Base-by-base conservation (phyloP, 1,140 invertebrate genomes). In the Triops longicaudatus region DNA sequence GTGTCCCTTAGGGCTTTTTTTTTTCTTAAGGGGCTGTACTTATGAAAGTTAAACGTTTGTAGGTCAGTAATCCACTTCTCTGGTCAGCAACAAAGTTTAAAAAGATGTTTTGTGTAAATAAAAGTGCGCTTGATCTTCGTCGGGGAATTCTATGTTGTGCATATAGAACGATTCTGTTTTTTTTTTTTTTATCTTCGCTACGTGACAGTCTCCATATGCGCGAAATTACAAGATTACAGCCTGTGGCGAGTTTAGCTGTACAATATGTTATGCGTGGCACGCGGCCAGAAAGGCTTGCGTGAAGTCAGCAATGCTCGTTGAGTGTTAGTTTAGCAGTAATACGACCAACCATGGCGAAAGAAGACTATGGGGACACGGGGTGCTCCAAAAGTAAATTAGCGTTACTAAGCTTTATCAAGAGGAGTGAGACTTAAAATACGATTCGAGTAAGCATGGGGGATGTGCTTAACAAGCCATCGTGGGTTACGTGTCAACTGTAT, bases 211-310 rank as follows among this genome's bases (percentile, higher is more conserved):
- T n/a, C 50, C 50, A 63, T 63, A 63, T 63, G 50, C 50, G 50
- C 50, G 22, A 63, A 63, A 63, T 63, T 63, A n/a, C 50, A 22
- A 14, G 17, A 63, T 63, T 22, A 63, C 50, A 63, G 50, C 14
- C 0, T 63, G 17, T 63, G 17, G 50, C 50, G 50, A 63, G 14
- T 63, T 63, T 63, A n/a, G 50, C n/a, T 63, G 50, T 22, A 63
- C 50, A 63, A 63, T 63, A 63, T 63, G 50, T 63, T 63, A 63
- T 63, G 50, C 50, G 50, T 63, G 50, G 50, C 50, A 63, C 50
- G 50, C 50, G 50, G 50, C 50, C 50, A 63, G 50, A 22, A 63
- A 63, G 50, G 17, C 22, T 63, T 37, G 31, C 31, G 50, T 63
- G 50, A 63, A 63, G 50, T 63, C 50, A 63, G 50, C 50, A 63